Evolutionary conservation across 1,140 invertebrate genomes (phyloP), one percentile per base, ranked within the genome.

Genomic region (Delia radicum): DNA sequence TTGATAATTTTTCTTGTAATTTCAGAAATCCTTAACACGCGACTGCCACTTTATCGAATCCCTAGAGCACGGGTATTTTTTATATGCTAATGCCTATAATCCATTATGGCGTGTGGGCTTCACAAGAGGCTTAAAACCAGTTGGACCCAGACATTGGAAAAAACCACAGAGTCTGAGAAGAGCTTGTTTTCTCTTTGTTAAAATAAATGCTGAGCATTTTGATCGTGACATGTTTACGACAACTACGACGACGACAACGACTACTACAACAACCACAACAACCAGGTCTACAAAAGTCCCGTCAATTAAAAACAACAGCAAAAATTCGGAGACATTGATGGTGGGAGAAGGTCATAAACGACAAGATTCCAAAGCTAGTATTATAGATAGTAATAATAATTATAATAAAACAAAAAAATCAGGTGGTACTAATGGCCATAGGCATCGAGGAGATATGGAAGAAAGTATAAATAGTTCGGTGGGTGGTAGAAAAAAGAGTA

Each of bases 31-130:
- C 78, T 81, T 76, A 77, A 82, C 81, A 78, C 79, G 81, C 46
- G 82, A 83, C 42, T 85, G 83, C 61, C 83, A 85, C 74, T 85
- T 85, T 76, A 80, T 46, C 15, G 83, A 85, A 78, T 73, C 42
- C 7, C 74, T 85, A 71, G 77, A 80, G 61, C 76, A 71, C n/a
- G 83, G 83, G 10, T 78, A 83, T 75, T 78, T 77, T 31, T 75
- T 79, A 42, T 85, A 77, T 15, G 78, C 74, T 12, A 78, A 79
- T 55, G 80, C 81, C 62, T 80, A 85, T 73, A 82, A 85, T 75
- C 55, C 77, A 21, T 24, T 18, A 26, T 73, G 80, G 62, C 79
- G 78, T 12, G 79, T 85, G n/a, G 83, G 83, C 15, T 79, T 85
- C 37, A 85, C 81, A 31, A 77, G 77, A 5, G 79, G 81, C 48